Base-by-base conservation (phyloP, 2,888 invertebrate genomes). In the Drosophila lutescens region DNA sequence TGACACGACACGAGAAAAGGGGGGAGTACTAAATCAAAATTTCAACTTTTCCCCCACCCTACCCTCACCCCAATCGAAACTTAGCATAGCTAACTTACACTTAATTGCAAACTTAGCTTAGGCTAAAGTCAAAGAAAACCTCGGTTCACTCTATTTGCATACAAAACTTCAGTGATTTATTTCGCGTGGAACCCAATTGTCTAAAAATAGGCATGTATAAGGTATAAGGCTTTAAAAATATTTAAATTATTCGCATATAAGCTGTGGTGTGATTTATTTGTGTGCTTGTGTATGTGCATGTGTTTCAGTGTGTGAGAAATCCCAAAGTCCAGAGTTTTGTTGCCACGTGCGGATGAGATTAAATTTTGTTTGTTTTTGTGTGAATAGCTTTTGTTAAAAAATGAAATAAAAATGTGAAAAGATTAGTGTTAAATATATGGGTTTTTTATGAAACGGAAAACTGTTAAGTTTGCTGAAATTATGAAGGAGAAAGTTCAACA, bases 321-420 rank as follows among this genome's bases (percentile, higher is more conserved):
- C 75, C 88, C 88, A 79, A 79, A 59, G 83, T 84, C 83, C 83
- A 88, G 86, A 61, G 65, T 58, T 43, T 60, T 70, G 76, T 66
- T 78, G 72, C 85, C 51, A 68, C 53, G 70, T 65, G 82, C 72
- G 65, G 69, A 59, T 47, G 74, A 49, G 41, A 60, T 75, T 61
- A 69, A 70, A 59, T 44, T 63, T 62, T 55, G 47, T 50, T 47
- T 74, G 51, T 56, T 51, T 66, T 26, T 60, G 60, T 67, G 38
- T 54, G 47, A 40, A 67, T 40, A 47, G 76, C 78, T 82, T 79
- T 74, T 71, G 50, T 82, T 85, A 50, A 73, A 57, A 68, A 68
- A 69, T 32, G 50, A 74, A 79, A 85, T 73, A 82, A 83, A 84
- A 82, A 85, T 65, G 40, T 59, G 61, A 55, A 51, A 61, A 68